phyloP scores from a whole-genome alignment of 2,797 vertebrate species.

The Crypturellus tataupa region DNA sequence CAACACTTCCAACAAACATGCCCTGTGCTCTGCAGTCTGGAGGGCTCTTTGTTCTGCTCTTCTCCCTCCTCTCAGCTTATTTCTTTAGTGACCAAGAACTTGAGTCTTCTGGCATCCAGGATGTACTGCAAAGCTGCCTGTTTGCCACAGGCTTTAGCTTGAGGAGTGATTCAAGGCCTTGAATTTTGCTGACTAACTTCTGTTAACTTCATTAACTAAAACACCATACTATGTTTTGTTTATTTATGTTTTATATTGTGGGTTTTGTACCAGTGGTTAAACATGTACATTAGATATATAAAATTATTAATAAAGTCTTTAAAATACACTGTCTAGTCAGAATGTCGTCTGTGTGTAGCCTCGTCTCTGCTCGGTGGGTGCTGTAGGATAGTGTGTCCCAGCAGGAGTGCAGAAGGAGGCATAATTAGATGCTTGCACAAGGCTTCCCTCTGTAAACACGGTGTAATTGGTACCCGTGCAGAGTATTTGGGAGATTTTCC shows the following conservation, averaged over 20 bases:
- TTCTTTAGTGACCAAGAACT: neutral
- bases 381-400: neutral
- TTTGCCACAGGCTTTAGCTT: neutral
- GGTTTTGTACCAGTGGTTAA: constrained; percentile 28
- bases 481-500: constrained; percentile 5
- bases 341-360: constrained; percentile 48
- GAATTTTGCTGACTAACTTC: neutral
- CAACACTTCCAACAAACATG: neutral
- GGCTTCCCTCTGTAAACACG: constrained; percentile 38
- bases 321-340: constrained; percentile 52
- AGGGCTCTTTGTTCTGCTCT: neutral
- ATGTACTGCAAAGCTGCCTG: neutral
- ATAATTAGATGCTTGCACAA: constrained; percentile 54
- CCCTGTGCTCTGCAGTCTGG: neutral
- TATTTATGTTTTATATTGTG: constrained; percentile 19
- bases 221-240: neutral
- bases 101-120: neutral
- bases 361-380: constrained; percentile 27
- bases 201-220: neutral
- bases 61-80: neutral
- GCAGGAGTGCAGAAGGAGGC: neutral
- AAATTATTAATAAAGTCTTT: constrained; percentile 65
- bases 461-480: constrained; percentile 26
- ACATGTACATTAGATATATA: constrained; percentile 4
- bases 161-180: neutral